A percentile compares a stretch with the other conserved stretches of the same genome.
phyloP scores from a whole-genome alignment of 2,797 vertebrate species.

The Myripristis jacobus region DNA sequence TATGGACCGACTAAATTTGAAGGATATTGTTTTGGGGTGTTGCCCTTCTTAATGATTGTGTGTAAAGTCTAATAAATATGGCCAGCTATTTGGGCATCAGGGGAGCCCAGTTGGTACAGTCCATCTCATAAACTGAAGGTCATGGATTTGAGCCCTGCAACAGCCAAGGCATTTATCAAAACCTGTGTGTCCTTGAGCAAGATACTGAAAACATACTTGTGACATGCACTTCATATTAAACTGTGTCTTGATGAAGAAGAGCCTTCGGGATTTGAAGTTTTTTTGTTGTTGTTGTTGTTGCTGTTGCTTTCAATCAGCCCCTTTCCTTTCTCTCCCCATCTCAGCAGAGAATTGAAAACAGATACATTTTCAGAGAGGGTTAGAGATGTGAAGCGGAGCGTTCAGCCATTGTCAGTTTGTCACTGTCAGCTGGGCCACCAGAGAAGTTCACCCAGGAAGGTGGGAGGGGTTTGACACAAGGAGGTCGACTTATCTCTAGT shows the following conservation, averaged over 20 bases:
- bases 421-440: slow-evolving; percentile 69
- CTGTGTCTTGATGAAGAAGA: slow-evolving; percentile 33
- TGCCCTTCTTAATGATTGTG: too few relatives aligned
- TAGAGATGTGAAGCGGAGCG: slow-evolving; percentile 62
- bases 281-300: not conserved
- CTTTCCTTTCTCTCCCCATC: slow-evolving; percentile 11
- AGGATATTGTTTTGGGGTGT: too few relatives aligned
- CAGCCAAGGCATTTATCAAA: not conserved
- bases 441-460: slow-evolving; percentile 46
- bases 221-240: slow-evolving; percentile 10
- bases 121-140: too few relatives aligned
- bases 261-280: not conserved
- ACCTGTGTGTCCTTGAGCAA: slow-evolving; percentile 23
- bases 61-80: too few relatives aligned
- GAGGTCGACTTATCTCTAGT: slow-evolving; percentile 68
- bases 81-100: too few relatives aligned
- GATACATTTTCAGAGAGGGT: slow-evolving; percentile 37
- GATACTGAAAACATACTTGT: not conserved
- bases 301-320: slow-evolving; percentile 42
- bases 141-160: not conserved
- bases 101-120: too few relatives aligned
- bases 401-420: slow-evolving; percentile 76
- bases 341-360: slow-evolving; percentile 21
- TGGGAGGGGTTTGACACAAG: slow-evolving; percentile 65
- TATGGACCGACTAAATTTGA: too few relatives aligned